Evolutionary conservation across 92 coral and sea anemone genomes (phyloP).

Genomic region (Micromussa lordhowensis): DNA sequence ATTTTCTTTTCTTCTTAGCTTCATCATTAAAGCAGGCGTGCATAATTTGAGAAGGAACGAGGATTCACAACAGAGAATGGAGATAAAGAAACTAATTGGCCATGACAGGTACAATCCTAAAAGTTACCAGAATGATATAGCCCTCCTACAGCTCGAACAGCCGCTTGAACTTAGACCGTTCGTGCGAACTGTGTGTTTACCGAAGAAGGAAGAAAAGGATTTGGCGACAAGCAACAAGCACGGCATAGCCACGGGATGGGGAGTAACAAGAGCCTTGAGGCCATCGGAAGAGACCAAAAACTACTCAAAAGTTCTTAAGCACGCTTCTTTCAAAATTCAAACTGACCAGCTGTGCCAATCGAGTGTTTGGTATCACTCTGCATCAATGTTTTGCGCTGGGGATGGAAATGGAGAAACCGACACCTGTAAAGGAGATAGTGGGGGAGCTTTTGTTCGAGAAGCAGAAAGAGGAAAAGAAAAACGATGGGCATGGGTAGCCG

Average conservation of each 20-base stretch:
- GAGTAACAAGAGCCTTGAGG: constrained; percentile 21
- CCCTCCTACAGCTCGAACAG: constrained; percentile 55
- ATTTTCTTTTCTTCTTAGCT: constrained; percentile 14
- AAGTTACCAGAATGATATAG: constrained; percentile 45
- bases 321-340: constrained; percentile 69
- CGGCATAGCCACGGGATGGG: constrained; percentile 78
- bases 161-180: constrained; percentile 40
- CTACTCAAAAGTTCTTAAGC: constrained; percentile 60
- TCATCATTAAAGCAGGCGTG: constrained; percentile 46
- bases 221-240: constrained; percentile 33
- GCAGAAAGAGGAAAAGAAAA: neutral
- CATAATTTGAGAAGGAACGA: constrained; percentile 28
- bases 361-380: constrained; percentile 30
- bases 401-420: constrained; percentile 62
- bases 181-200: constrained; percentile 68
- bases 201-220: constrained; percentile 18
- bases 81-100: constrained; percentile 12
- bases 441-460: constrained; percentile 69
- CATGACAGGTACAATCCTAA: constrained; percentile 8
- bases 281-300: neutral
- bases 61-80: constrained; percentile 12
- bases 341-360: constrained; percentile 48
- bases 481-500: constrained; percentile 66
- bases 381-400: constrained; percentile 75
- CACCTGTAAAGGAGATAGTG: constrained; percentile 75